Evolutionary conservation across 2,113 vertebrate species (phyloP).

Genomic region (Lepus americanus): DNA sequence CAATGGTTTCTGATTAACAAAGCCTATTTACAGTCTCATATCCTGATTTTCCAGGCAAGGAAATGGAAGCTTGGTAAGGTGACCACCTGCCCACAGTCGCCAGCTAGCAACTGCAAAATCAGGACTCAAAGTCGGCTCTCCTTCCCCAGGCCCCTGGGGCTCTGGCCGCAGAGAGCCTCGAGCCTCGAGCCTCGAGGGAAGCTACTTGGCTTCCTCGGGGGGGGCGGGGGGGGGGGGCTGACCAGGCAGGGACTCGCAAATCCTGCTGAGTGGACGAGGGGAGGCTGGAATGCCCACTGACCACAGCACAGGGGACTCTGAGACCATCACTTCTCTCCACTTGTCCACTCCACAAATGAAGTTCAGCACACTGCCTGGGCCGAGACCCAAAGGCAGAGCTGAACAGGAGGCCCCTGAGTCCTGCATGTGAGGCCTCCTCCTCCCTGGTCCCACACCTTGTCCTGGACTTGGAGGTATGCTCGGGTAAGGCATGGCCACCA

Average conservation of each 20-base stretch:
- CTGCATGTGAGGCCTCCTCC: not conserved
- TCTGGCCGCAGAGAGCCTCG: not conserved
- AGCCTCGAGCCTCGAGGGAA: not conserved
- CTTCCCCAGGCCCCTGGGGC: not conserved
- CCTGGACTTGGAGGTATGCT: not conserved
- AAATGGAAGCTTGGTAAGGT: not conserved
- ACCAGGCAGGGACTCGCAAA: not conserved
- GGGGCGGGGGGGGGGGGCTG: too few relatives aligned
- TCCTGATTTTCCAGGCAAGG: constrained; percentile 9
- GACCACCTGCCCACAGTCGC: not conserved
- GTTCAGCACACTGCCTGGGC: not conserved
- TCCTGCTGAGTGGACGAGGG: not conserved
- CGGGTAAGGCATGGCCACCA: not conserved
- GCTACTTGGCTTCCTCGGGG: not conserved
- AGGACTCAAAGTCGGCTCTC: not conserved
- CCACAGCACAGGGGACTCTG: not conserved
- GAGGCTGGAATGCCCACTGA: not conserved
- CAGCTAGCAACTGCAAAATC: not conserved
- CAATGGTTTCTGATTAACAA: not conserved
- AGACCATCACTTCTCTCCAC: not conserved
- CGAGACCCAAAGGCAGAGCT: accelerated
- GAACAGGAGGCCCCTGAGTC: not conserved
- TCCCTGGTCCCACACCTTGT: not conserved
- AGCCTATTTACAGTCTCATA: not conserved
- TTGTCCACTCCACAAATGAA: not conserved